A percentile compares a stretch with the other conserved stretches of the same genome.
Conservation (phyloP, 2,888 invertebrate species). For the Odontocerum albicorne region DNA sequence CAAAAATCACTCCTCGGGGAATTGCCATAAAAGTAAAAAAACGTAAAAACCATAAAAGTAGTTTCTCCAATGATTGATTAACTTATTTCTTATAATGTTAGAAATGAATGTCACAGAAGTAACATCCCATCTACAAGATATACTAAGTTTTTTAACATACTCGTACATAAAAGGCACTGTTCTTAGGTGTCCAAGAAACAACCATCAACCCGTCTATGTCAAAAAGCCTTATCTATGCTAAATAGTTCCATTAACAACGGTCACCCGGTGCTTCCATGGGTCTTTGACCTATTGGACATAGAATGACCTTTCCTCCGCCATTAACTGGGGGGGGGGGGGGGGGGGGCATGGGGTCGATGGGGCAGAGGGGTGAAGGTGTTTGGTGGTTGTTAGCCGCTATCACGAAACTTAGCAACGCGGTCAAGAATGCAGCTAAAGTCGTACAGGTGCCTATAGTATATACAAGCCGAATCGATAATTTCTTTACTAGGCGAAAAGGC, state of each 20-base stretch:
- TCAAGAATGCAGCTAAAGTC: constrained; percentile 18
- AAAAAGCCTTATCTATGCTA: not conserved
- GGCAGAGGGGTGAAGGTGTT: constrained; percentile 4
- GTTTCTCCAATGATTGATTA: too few species aligned
- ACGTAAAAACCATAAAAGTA: too few species aligned
- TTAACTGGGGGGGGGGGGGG: not conserved
- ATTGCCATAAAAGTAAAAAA: too few species aligned
- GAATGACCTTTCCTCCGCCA: not conserved
- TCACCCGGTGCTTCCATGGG: not conserved
- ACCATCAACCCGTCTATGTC: too few species aligned
- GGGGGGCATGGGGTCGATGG: not conserved
- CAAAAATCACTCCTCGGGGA: too few species aligned
- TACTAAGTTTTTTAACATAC: too few species aligned
- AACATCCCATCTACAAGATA: too few species aligned
- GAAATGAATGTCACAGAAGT: too few species aligned
- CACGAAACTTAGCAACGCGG: constrained; percentile 19
- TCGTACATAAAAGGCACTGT: too few species aligned
- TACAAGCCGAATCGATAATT: not conserved
- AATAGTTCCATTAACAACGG: not conserved
- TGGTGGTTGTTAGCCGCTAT: constrained; percentile 5
- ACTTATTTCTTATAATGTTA: too few species aligned
- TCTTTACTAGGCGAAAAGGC: not conserved
- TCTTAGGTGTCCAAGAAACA: too few species aligned
- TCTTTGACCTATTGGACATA: constrained; percentile 5
- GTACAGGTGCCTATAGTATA: not conserved